Base-by-base conservation (phyloP, 1,140 invertebrate species). In the Drosophila setifemur region DNA sequence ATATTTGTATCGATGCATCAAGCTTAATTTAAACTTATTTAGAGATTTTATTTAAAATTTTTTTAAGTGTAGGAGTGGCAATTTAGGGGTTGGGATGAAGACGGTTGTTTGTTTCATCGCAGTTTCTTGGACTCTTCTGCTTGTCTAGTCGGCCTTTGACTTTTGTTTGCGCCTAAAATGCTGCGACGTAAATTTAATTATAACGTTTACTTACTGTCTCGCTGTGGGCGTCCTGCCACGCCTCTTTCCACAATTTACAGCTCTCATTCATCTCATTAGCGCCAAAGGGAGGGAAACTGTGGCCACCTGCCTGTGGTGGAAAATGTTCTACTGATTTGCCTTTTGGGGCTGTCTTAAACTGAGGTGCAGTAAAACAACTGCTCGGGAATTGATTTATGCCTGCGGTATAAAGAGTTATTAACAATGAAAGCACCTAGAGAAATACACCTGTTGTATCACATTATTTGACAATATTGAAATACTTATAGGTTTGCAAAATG, bases 181-280 rank as follows among this genome's bases (percentile, higher is more conserved):
- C 40, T 73, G 63, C 37, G 44, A 40, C 69, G 63, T 47, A 70
- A 77, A 83, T 77, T 83, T 82, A 83, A 77, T 83, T 83, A 83
- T 70, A 77, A 53, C 69, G 63, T 83, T 83, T 83, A 83, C 70
- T 70, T 76, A 69, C 61, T 55, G 16, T 40, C 45, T 55, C 14
- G 12, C 37, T 53, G 18, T 48, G 50, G 66, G 53, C 39, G 8
- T 29, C 21, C 39, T 29, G 8, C 33, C 7, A 7, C 19, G 23
- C 12, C 3, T 0, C 4, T 8, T 6, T 4, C 18, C 28, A 8
- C 39, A 28, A 18, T 31, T 68, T 42, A 1, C 26, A 19, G 21
- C 29, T 25, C 14, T 7, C 11, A 42, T 54, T 29, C 42, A 39
- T 29, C 40, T 64, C 57, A 64, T 64, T 64, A 78, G 25, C 31